Evolutionary conservation across 2,113 vertebrate genomes (phyloP), one percentile per base, ranked within the genome.

Genomic region (Penelope pileata): DNA sequence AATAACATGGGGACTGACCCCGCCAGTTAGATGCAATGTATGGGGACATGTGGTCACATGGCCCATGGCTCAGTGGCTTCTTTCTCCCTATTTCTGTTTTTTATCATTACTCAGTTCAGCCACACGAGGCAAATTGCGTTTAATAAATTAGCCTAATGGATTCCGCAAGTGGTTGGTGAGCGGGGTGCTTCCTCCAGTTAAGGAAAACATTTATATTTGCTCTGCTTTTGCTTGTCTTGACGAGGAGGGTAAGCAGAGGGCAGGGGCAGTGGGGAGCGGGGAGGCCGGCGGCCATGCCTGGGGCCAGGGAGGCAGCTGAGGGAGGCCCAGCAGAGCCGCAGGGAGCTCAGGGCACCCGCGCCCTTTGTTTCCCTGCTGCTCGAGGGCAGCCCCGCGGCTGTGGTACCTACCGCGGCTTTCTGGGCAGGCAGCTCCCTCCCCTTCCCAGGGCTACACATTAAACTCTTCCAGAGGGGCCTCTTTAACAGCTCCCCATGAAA

Each of bases 101-200:
- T 97, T 98, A 97, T 98, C 98, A 98, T 98, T 98, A 98, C 98
- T 98, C 98, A 98, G 98, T 98, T 98, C 98, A 98, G 98, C 98
- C 98, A 98, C 98, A 98, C 98, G 98, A 98, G 97, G 98, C 98
- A 99, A 99, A 99, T 98, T 98, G 98, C 98, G 96, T 98, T 99
- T 99, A 99, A 99, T 99, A 99, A 99, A 99, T 99, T 98, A 99
- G 98, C 98, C 98, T 99, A 99, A 99, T 99, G 98, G 98, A 98
- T 98, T 98, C 98, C 93, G 98, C 98, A 98, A 99, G 98, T 98
- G 98, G 98, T 98, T 98, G 98, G 98, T 98, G 98, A 98, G 98
- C 91, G 16, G 97, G 86, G 97, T 98, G 98, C 97, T 99, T 99
- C 99, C 99, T 99, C 97, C 34, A 32, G 97, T 99, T 99, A 99